Evolutionary conservation across 2,888 invertebrate genomes (phyloP), one percentile per base, ranked within the genome.

Genomic region (Lissonota sp.): DNA sequence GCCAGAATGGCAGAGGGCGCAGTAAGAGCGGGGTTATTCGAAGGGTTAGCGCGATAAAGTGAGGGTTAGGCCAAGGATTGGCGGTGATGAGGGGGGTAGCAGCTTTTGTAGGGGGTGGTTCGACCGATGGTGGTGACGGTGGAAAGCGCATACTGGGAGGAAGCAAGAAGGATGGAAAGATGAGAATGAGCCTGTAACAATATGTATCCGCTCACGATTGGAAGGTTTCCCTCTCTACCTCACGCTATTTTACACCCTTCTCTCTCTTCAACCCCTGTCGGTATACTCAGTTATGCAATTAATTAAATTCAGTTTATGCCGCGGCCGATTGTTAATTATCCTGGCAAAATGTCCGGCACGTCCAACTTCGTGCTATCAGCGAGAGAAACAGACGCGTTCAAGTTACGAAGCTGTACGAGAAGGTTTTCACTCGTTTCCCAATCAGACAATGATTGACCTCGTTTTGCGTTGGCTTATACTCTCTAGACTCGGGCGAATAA

Each of bases 251-350:
- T 67, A 69, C 75, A 64, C 72, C 66, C 69, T 76, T 79, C 53
- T 49, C 6, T 26, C 58, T 10, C 51, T 1, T 16, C 46, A 51
- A 60, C 16, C 73, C 60, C 71, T 53, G 70, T 40, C 76, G 66
- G 53, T 60, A n/a, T n/a, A 55, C 73, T 71, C 86, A 87, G 89
- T 87, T 90, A 90, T 89, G 91, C 90, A 90, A 91, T 91, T 91
- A 91, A 91, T 91, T 91, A 90, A 90, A 91, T 91, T 91, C 90
- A 89, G 89, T 90, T 90, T 89, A 89, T 87, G 86, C 86, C 85
- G 78, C 86, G 86, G 86, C 85, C 85, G 87, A 90, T 88, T 88
- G 91, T 89, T 90, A 91, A 91, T 90, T 90, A 89, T 87, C 87
- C 74, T 62, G 74, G 78, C 78, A 70, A 81, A 81, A 81, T 70